These are phyloP conservation scores for Ictidomys tridecemlineatus DNA, from an alignment of 2,113 vertebrate species.

Conservation along the genomic window DNA sequence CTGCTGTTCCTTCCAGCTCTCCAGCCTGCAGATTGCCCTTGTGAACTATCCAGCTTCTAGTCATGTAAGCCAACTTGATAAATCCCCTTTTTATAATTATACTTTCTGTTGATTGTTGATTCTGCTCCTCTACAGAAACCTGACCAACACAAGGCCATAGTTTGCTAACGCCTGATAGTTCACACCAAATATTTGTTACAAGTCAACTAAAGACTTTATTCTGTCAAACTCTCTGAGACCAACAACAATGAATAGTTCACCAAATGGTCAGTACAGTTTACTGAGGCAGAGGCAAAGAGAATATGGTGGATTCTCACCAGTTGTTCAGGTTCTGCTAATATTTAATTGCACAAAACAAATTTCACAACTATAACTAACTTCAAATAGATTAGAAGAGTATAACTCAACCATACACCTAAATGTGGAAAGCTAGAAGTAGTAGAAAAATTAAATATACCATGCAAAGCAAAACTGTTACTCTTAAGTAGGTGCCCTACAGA, in stretches of 20 bases:
- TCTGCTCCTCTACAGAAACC: no score
- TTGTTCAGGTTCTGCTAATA: not conserved
- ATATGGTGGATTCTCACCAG: not conserved
- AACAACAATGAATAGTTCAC: not conserved
- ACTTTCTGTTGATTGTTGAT: no score
- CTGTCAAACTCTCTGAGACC: not conserved
- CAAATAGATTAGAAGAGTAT: not conserved
- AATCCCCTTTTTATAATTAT: no score
- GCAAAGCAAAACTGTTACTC: not conserved
- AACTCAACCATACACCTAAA: not conserved
- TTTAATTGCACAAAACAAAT: conserved; percentile 2
- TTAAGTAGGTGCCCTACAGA: not conserved
- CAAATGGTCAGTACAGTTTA: not conserved
- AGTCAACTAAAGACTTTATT: not conserved
- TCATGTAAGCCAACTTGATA: no score
- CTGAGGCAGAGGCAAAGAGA: not conserved
- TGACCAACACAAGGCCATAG: no score
- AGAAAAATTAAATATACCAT: not conserved
- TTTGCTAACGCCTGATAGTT: not conserved
- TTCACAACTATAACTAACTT: not conserved
- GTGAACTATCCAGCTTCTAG: no score
- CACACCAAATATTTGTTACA: not conserved
- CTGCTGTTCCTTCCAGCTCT: no score
- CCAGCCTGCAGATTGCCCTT: no score
- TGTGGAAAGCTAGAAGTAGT: not conserved